Evolutionary conservation across 2,797 vertebrate species (phyloP), one percentile per base, ranked within the genome.

Genomic region (Pogoniulus pusillus): DNA sequence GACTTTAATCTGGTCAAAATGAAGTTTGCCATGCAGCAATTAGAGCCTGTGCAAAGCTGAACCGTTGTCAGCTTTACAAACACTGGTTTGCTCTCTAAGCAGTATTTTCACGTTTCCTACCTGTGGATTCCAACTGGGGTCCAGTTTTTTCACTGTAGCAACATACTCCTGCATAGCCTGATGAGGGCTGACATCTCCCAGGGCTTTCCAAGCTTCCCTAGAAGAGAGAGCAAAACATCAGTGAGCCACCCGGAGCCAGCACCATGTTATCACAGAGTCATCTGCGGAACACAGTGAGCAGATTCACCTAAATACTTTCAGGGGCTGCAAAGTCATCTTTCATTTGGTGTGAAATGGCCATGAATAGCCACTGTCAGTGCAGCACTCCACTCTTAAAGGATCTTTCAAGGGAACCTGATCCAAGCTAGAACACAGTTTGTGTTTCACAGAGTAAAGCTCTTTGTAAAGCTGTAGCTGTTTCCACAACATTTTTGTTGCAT

Each of bases 171-270:
- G 98, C 99, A 99, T 99, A 39, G 99, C 99, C 92, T 99, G 98
- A 53, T 98, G 98, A 13, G 96, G 92, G 72, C 97, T 98, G 97
- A 98, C 98, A 92, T 99, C 98, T 41, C 98, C 98, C 68, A 99
- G 97, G 66, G 98, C 98, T 96, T 99, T 99, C 99, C 99, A 99
- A 6, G 99, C 98, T 94, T 99, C 98, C 99, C 99, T 99, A 96
- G 5, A 84, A 87, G 45, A 91, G 27, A 94, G 17, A 90, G 24
- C 15, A 93, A 60, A 89, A 62, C 26, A 89, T 82, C 75, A 91
- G 91, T 1, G 10, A 92, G 37, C 37, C 57, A 43, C 43, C 75
- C 9, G 1, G 37, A 88, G 82, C 59, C 17, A 83, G 74, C 24
- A 51, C 11, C 62, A 73, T 63, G 30, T 14, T 66, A 80, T 78